A percentile compares a stretch with the other conserved stretches of the same genome.
Evolutionary conservation across 2,113 vertebrate species (phyloP).

Genomic region (Raja brachyura): DNA sequence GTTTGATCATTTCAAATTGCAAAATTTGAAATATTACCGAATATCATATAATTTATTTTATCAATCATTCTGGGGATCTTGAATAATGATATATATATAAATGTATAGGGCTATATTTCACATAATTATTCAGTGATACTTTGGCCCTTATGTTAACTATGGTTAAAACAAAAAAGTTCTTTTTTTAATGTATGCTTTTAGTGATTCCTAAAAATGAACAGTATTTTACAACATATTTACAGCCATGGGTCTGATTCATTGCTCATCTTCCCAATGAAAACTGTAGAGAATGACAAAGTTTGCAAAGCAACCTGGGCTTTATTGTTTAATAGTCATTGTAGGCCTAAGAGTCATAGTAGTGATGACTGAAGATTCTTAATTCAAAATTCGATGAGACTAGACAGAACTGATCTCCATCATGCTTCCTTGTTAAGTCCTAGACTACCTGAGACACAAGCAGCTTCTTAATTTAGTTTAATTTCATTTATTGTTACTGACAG

Average conservation of each 20-base stretch:
- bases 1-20: neutral
- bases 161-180: neutral
- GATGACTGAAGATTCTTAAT: neutral
- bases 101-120: neutral
- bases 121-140: neutral
- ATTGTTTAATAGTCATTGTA: neutral
- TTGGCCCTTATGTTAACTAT: neutral
- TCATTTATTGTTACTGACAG: no score
- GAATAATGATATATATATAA: neutral
- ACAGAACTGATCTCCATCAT: no score
- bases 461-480: no score
- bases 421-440: no score
- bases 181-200: neutral
- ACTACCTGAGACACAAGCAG: no score
- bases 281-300: neutral
- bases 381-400: neutral
- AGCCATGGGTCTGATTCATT: neutral
- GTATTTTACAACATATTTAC: neutral
- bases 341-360: neutral
- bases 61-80: neutral
- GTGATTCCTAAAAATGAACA: neutral
- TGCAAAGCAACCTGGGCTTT: neutral
- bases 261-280: neutral
- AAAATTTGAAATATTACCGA: neutral
- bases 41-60: neutral